These are phyloP conservation scores for Gymnodraco acuticeps DNA, from an alignment of 2,797 vertebrate species.

Conservation along the genomic window DNA sequence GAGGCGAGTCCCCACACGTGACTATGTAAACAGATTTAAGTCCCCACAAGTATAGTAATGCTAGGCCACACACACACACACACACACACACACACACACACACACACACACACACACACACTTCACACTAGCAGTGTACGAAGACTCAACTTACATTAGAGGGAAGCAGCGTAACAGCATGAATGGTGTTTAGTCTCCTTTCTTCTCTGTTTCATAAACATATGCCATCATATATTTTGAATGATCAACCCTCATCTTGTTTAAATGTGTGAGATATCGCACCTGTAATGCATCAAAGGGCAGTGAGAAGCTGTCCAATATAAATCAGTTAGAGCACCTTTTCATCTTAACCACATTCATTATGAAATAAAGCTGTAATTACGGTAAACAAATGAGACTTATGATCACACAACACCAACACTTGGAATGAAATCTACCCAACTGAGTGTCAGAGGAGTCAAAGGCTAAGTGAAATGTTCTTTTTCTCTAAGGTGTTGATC, in stretches of 20 bases:
- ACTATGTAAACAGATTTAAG: too few species aligned
- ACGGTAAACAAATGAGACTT: constrained; percentile 8
- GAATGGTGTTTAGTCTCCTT: constrained; percentile 19
- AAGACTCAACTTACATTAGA: constrained; percentile 40
- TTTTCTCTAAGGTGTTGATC: neutral
- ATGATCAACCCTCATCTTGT: too few species aligned
- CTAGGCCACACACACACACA: constrained; percentile 6
- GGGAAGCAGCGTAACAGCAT: constrained; percentile 24
- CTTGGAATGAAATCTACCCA: neutral
- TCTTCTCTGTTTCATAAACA: neutral
- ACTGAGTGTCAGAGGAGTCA: neutral
- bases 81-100: too few species aligned
- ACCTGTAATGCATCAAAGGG: too few species aligned
- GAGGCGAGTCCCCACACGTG: too few species aligned
- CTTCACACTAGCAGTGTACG: constrained; percentile 45
- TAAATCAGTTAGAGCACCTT: neutral
- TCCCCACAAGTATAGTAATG: too few species aligned
- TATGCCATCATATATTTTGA: too few species aligned
- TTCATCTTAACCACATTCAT: neutral
- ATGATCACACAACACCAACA: neutral
- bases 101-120: neutral
- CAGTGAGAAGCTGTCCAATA: too few species aligned
- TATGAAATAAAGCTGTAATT: neutral
- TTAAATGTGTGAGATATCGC: too few species aligned
- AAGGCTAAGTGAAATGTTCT: constrained; percentile 1